Evolutionary conservation across 2,113 vertebrate species (phyloP).

Genomic region (Setophaga kirtlandii): DNA sequence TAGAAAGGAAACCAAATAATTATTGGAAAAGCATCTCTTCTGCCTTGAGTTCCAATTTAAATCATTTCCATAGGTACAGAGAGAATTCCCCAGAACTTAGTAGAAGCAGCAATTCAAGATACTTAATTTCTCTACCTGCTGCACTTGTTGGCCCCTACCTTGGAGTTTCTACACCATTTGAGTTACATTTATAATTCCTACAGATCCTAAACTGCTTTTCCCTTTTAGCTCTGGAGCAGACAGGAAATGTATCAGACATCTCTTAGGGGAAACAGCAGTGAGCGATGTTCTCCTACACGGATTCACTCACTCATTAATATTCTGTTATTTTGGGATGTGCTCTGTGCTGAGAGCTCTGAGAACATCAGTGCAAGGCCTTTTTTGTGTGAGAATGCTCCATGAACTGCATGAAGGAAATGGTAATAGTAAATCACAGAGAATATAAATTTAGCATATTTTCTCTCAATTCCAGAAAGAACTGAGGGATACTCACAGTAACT

Average conservation of each 20-base stretch:
- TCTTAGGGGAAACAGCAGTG: neutral
- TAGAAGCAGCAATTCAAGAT: neutral
- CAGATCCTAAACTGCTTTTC: neutral
- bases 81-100: neutral
- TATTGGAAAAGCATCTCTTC: neutral
- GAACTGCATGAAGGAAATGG: neutral
- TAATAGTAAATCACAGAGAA: neutral
- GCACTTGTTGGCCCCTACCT: neutral
- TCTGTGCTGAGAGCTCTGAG: neutral
- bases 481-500: neutral
- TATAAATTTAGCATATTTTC: neutral
- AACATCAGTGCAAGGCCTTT: neutral
- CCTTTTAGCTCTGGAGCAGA: neutral
- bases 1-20: neutral
- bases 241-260: neutral
- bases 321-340: neutral
- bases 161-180: neutral
- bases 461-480: neutral
- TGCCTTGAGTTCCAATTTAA: neutral
- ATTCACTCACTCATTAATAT: neutral
- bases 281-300: fast-evolving
- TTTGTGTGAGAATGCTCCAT: neutral
- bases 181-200: neutral
- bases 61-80: neutral
- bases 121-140: neutral